A percentile compares a stretch with the other conserved stretches of the same genome.
These are phyloP conservation scores for Sylvietta virens DNA, from an alignment of 2,113 vertebrate species.

Conservation along the genomic window DNA sequence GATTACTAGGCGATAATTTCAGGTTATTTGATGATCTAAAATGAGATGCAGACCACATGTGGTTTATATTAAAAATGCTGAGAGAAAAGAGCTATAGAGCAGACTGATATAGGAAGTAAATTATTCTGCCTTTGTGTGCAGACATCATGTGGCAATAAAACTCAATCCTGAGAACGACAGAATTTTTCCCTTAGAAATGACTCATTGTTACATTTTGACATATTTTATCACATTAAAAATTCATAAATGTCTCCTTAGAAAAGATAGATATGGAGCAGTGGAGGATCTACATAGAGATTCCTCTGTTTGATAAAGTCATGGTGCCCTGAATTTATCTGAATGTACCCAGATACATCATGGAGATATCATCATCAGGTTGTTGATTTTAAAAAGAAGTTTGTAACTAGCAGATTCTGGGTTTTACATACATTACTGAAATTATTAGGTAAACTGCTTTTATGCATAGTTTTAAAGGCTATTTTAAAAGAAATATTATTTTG, in stretches of 20 bases:
- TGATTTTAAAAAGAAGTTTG: slow-evolving; percentile 15
- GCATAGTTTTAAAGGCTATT: not conserved
- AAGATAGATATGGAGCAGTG: not conserved
- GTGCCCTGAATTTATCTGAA: not conserved
- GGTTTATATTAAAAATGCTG: not conserved
- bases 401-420: not conserved
- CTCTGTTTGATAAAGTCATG: not conserved
- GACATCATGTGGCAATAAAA: slow-evolving; percentile 26
- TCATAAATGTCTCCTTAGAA: slow-evolving; percentile 50
- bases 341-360: not conserved
- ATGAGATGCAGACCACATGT: not conserved
- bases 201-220: slow-evolving; percentile 47
- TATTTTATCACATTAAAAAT: slow-evolving; percentile 60
- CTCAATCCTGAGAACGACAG: slow-evolving; percentile 28
- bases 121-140: slow-evolving; percentile 36
- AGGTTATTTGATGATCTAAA: not conserved
- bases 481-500: not conserved
- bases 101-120: not conserved
- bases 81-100: slow-evolving; percentile 1
- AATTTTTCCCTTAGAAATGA: slow-evolving; percentile 45
- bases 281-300: not conserved
- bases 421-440: not conserved
- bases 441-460: not conserved
- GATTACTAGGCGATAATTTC: not conserved
- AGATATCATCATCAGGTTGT: not conserved